Evolutionary conservation across 2,888 invertebrate species (phyloP), one percentile per base, ranked within the genome.

Genomic region (Molanna angustata): DNA sequence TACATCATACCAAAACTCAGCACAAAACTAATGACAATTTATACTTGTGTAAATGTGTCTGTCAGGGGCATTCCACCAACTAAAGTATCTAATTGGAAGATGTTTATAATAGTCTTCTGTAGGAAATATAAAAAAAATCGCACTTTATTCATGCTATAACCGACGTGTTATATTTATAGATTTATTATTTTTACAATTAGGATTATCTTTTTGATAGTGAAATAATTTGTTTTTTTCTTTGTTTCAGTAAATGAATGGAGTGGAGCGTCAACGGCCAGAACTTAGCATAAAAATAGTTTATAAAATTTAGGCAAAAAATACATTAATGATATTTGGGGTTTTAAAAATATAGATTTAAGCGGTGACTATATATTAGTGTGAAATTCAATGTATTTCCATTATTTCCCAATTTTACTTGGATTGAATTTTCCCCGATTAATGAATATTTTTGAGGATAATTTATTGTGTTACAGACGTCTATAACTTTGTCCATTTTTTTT

Each of bases 301-400:
- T 43, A 52, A 47, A 41, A 40, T 44, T 54, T 58, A 58, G 58
- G 31, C 49, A 51, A 57, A 58, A 49, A 54, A 33, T 40, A 31
- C 33, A 20, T 49, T 50, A 56, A 27, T 50, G 50, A 50, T 50
- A 41, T 52, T 48, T 50, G 49, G 58, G 53, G 47, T 56, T 43
- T 48, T 52, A 56, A 46, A 56, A 56, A 56, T 56, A 56, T 59
- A 59, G 59, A 45, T 45, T 39, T 56, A 56, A 59, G 55, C 59
- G 45, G 56, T 59, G 59, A 59, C 52, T 53, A 49, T 41, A 48
- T 42, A 43, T 59, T 59, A 57, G 59, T 57, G 59, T 59, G 59
- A 59, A 57, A 33, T 55, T 55, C 27, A 54, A 54, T 59, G 57
- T 57, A 57, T 56, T 54, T 56, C 52, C 51, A 55, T 45, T 44